Evolutionary conservation across 92 coral and sea anemone genomes (phyloP).

Genomic region (Zoanthus sociatus): DNA sequence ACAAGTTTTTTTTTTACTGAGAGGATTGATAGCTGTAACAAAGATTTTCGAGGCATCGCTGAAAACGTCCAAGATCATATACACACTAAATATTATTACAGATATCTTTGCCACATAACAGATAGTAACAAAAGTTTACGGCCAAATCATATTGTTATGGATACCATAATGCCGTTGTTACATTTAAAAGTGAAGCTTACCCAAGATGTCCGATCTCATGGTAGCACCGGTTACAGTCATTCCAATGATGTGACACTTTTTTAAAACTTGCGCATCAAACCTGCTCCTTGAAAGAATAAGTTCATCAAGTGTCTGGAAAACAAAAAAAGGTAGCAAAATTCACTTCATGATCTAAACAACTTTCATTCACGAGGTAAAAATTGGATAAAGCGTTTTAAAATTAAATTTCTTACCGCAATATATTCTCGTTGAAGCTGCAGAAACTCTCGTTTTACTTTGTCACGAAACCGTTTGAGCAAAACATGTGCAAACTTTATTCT

Average conservation of each 20-base stretch:
- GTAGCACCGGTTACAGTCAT: conserved; percentile 66
- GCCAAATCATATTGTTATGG: no score
- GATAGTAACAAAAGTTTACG: no score
- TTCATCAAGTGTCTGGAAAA: neutral
- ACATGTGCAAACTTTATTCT: conserved; percentile 18
- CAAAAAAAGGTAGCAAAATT: no score
- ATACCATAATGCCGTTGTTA: no score
- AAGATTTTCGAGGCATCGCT: no score
- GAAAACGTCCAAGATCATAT: no score
- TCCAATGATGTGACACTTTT: conserved; percentile 41
- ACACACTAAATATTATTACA: no score
- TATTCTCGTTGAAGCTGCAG: neutral
- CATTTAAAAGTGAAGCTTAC: conserved; percentile 11
- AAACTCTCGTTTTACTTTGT: conserved; percentile 22
- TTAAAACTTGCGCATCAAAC: conserved; percentile 19
- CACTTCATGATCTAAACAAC: neutral
- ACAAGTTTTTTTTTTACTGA: no score
- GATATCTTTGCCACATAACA: no score
- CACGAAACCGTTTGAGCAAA: neutral
- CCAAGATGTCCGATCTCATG: conserved; percentile 43
- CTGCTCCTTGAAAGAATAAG: neutral
- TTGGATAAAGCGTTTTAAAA: neutral
- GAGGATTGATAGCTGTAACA: no score
- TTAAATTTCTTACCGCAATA: neutral
- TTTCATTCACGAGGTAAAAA: neutral